phyloP scores from a whole-genome alignment of 2,113 vertebrate genomes.

The Raja brachyura region DNA sequence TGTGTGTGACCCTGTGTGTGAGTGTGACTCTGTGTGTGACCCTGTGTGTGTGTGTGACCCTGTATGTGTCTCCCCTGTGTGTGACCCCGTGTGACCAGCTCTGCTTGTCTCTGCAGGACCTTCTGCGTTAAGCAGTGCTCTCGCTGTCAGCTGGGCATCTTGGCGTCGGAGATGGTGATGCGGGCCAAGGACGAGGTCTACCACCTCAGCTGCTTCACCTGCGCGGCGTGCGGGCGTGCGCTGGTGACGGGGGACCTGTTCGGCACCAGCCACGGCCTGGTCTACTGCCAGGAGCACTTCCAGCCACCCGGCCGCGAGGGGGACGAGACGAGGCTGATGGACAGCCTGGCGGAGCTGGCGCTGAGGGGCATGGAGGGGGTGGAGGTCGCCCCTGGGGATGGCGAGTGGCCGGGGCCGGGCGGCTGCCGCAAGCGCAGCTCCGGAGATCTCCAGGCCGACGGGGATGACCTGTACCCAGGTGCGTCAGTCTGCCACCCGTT shows the following conservation, averaged over 20 bases:
- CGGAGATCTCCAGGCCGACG: background rate
- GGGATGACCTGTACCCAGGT: background rate
- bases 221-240: conserved; percentile 44
- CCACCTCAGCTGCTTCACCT: conserved; percentile 60
- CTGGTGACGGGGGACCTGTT: conserved; percentile 31
- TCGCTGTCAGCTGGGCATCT: conserved; percentile 59
- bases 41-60: no score
- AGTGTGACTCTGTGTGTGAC: no score
- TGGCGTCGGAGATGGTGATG: conserved; percentile 58
- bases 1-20: no score
- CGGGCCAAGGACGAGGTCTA: conserved; percentile 54
- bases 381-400: background rate
- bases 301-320: conserved; percentile 39
- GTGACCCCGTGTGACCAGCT: no score
- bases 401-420: background rate
- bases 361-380: conserved; percentile 41
- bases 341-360: conserved; percentile 49
- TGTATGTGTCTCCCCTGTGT: no score
- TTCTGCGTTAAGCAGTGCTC: conserved; percentile 54
- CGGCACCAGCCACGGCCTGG: background rate
- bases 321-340: conserved; percentile 54
- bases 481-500: no score
- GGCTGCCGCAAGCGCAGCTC: background rate
- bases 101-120: conserved; percentile 44
- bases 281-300: conserved; percentile 33